Percentiles rank a stretch among this genome's conserved stretches.
Conservation (phyloP, 1,140 invertebrate genomes). For the Scylla paramamosain region DNA sequence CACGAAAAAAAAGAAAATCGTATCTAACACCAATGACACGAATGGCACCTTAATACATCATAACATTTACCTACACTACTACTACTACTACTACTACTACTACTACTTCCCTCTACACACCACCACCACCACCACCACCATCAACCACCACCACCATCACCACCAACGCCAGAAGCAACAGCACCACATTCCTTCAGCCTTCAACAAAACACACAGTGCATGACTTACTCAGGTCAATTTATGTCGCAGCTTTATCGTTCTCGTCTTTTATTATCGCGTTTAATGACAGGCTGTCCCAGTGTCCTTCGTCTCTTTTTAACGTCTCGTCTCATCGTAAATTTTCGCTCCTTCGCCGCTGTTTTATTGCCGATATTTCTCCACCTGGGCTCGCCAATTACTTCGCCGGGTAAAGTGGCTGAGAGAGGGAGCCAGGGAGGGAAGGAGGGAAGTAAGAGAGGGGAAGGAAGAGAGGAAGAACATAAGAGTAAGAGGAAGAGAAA, state of each 20-base stretch:
- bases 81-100: no score
- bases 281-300: not conserved
- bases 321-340: slow-evolving; percentile 5
- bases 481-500: not conserved
- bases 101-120: no score
- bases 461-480: not conserved
- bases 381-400: not conserved
- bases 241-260: not conserved
- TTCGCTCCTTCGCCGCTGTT: not conserved
- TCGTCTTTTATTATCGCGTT: not conserved
- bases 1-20: no score
- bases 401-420: not conserved
- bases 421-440: not conserved
- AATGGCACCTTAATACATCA: no score
- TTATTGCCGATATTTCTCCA: not conserved
- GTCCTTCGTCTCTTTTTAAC: slow-evolving; percentile 11
- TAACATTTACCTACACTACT: no score
- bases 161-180: not conserved
- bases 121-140: no score
- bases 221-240: not conserved
- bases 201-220: not conserved
- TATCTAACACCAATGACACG: no score
- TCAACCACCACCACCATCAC: no score
- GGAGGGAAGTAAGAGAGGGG: not conserved
- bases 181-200: not conserved